Conservation (phyloP, 2,113 vertebrate genomes). For the Aegotheles bennettii region DNA sequence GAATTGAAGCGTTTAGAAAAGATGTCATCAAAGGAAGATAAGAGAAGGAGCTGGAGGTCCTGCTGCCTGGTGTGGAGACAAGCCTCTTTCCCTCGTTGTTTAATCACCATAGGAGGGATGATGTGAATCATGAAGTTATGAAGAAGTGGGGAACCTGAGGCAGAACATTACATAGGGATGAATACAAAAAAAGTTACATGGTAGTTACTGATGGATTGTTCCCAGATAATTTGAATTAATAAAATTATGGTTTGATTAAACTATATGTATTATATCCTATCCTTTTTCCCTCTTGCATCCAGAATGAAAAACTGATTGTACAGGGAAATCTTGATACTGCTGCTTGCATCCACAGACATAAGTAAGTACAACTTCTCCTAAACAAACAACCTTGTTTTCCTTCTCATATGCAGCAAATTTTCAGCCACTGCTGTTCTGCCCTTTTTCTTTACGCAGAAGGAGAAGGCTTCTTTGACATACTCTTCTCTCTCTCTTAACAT, state of each 20-base stretch:
- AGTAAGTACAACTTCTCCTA: neutral
- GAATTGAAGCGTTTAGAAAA: neutral
- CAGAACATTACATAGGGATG: neutral
- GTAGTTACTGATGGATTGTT: neutral
- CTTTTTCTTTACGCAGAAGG: neutral
- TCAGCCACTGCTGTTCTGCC: neutral
- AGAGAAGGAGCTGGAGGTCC: neutral
- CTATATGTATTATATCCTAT: no score
- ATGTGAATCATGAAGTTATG: neutral
- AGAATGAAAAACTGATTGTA: neutral
- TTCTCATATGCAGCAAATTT: neutral
- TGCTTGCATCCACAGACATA: neutral
- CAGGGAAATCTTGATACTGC: neutral
- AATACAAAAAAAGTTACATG: neutral
- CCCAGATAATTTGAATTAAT: neutral
- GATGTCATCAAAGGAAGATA: neutral
- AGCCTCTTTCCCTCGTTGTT: neutral
- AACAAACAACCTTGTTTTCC: neutral
- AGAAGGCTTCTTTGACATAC: neutral
- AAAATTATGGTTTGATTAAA: neutral
- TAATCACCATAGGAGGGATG: neutral
- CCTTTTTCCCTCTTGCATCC: neutral
- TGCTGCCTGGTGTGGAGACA: neutral
- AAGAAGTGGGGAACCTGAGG: neutral
- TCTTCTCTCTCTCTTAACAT: neutral